phyloP scores from a whole-genome alignment of 2,113 vertebrate genomes.

The Syrmaticus mikado region DNA sequence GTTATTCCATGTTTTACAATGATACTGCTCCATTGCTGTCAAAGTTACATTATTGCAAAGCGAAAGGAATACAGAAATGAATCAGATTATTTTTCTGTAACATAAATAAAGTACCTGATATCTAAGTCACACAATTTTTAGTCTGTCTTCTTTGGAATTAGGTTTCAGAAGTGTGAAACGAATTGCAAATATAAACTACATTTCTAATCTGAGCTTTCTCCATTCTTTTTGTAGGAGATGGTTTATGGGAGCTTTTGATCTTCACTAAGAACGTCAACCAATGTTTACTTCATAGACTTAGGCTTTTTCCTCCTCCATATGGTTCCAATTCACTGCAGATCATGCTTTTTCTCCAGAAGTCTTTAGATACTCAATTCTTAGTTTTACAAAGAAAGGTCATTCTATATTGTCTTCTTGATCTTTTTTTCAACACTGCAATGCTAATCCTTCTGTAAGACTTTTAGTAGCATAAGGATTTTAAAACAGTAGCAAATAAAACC shows the following conservation, averaged over 20 bases:
- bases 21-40: background rate
- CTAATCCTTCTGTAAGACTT: background rate
- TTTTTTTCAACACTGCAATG: constrained; percentile 38
- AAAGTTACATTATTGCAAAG: background rate
- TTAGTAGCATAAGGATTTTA: background rate
- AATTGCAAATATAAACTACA: background rate
- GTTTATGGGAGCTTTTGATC: constrained; percentile 68
- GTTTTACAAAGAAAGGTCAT: constrained; percentile 36
- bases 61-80: background rate
- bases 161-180: background rate
- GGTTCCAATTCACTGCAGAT: constrained; percentile 61
- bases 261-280: constrained; percentile 25
- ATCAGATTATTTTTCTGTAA: background rate
- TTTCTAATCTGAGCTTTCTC: constrained; percentile 23
- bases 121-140: background rate
- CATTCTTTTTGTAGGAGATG: constrained; percentile 11
- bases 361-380: constrained; percentile 32
- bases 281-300: constrained; percentile 54
- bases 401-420: constrained; percentile 40
- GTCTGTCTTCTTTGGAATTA: background rate
- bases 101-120: background rate
- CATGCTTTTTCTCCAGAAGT: constrained; percentile 39
- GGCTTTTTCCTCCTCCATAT: constrained; percentile 36
- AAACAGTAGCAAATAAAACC: constrained; percentile 19
- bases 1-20: background rate